phyloP scores from a whole-genome alignment of 2,888 invertebrate species.

The Scrobipalpa costella region DNA sequence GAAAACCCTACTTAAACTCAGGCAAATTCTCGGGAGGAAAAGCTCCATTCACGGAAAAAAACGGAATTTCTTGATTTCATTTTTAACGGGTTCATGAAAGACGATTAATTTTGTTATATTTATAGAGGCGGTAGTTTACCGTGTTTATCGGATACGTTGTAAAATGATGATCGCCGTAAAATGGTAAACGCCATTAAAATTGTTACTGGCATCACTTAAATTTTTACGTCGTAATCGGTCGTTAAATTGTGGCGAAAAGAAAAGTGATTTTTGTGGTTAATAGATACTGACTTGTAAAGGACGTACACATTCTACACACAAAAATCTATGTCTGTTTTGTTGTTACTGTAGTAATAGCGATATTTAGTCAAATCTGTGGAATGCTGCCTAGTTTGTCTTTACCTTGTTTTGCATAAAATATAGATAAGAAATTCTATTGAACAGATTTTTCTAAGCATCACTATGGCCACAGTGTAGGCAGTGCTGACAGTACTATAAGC shows the following conservation, averaged over 20 bases:
- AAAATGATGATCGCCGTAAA: constrained; percentile 40
- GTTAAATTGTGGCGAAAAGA: too few relatives aligned
- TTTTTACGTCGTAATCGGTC: constrained; percentile 31
- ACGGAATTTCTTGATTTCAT: background rate
- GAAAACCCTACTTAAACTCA: too few relatives aligned
- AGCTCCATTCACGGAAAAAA: background rate
- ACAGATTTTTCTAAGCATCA: constrained; percentile 14
- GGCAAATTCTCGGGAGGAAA: too few relatives aligned
- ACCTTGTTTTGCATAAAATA: too few relatives aligned
- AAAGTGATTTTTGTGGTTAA: constrained; percentile 16
- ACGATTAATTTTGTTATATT: constrained; percentile 9
- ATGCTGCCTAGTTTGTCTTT: background rate
- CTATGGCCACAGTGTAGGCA: constrained; percentile 7
- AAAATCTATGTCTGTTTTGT: background rate
- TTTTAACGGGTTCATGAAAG: constrained; percentile 30
- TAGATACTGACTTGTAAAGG: background rate
- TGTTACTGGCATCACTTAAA: constrained; percentile 34
- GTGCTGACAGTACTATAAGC: constrained; percentile 14
- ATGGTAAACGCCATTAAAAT: constrained; percentile 34
- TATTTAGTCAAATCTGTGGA: background rate
- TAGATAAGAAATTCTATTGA: too few relatives aligned
- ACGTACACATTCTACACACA: constrained; percentile 13
- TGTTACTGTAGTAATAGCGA: background rate
- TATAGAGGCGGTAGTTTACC: constrained; percentile 31
- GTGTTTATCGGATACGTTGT: constrained; percentile 37